Evolutionary conservation across 2,113 vertebrate genomes (phyloP).

Genomic region (Tychaedon coryphoeus): DNA sequence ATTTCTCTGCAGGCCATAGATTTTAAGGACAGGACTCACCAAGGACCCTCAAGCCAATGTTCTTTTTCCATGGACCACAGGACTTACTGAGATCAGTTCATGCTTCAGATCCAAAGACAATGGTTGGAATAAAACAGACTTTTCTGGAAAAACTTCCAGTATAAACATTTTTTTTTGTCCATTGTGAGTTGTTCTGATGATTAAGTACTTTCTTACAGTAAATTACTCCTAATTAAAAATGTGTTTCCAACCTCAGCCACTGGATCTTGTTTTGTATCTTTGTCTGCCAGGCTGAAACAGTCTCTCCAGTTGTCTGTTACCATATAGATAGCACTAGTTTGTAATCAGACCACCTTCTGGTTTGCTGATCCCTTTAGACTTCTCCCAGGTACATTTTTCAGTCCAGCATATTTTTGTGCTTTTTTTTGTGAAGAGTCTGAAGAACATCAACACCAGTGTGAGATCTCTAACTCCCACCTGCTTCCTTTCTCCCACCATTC

Average conservation of each 20-base stretch:
- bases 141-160: constrained; percentile 36
- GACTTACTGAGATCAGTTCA: constrained; percentile 8
- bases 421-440: background rate
- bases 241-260: background rate
- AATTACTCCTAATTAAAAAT: constrained; percentile 28
- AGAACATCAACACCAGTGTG: background rate
- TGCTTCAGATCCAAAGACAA: constrained; percentile 13
- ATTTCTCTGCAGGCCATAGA: background rate
- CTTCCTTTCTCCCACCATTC: background rate
- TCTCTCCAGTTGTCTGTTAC: background rate
- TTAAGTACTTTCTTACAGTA: constrained; percentile 6
- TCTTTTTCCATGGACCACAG: background rate
- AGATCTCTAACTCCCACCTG: background rate
- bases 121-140: constrained; percentile 23
- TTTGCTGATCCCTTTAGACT: background rate
- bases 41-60: background rate
- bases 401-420: background rate
- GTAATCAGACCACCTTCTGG: background rate
- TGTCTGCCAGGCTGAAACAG: background rate
- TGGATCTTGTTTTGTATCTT: background rate
- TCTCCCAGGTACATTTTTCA: background rate
- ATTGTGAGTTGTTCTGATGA: background rate
- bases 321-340: background rate
- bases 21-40: background rate
- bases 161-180: constrained; percentile 2